Conservation (phyloP, 2,113 vertebrate genomes). For the Rhadina sibilatrix region DNA sequence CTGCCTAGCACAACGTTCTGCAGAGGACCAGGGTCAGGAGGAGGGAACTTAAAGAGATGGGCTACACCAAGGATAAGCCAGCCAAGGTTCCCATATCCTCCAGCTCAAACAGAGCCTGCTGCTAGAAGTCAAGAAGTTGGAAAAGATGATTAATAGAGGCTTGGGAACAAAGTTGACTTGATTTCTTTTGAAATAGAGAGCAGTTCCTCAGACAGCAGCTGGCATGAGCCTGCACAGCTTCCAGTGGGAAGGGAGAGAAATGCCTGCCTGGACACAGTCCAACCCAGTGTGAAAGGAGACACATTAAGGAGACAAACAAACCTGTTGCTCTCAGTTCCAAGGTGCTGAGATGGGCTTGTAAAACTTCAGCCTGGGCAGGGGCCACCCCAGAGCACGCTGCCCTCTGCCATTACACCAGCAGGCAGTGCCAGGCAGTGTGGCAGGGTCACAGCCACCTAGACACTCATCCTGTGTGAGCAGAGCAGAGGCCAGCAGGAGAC, state of each 20-base stretch:
- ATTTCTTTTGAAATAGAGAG: constrained; percentile 40
- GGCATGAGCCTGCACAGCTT: not conserved
- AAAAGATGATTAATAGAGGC: not conserved
- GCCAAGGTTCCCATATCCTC: not conserved
- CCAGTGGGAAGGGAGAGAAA: constrained; percentile 39
- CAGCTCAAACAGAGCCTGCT: not conserved
- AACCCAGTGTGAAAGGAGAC: not conserved
- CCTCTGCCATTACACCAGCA: not conserved
- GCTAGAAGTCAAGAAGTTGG: not conserved
- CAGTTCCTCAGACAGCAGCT: constrained; percentile 29
- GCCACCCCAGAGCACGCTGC: not conserved
- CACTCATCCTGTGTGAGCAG: not conserved
- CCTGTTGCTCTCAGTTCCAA: not conserved
- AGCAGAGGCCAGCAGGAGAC: not conserved
- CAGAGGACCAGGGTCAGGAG: not conserved
- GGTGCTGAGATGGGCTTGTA: not conserved
- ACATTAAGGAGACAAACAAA: not conserved
- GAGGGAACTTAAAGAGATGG: not conserved
- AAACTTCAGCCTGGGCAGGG: not conserved
- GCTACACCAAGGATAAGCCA: not conserved
- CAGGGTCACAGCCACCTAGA: not conserved
- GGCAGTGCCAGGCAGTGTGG: not conserved
- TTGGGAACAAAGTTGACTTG: constrained; percentile 18
- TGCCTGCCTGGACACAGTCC: not conserved
- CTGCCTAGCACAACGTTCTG: not conserved